Evolutionary conservation across 2,113 vertebrate genomes (phyloP).

Genomic region (Dasyornis broadbenti): DNA sequence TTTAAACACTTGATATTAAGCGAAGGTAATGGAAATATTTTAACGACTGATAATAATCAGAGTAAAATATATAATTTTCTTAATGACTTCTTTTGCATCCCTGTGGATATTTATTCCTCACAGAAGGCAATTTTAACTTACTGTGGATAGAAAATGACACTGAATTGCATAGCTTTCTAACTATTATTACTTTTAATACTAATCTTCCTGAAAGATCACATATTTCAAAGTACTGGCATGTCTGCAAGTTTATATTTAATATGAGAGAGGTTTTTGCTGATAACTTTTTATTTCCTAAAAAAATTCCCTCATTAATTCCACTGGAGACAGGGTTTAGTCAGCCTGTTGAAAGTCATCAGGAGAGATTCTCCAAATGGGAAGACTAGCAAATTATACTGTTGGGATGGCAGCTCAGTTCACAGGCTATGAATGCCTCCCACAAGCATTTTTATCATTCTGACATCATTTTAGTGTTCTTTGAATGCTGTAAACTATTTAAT

Average conservation of each 20-base stretch:
- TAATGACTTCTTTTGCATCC: neutral
- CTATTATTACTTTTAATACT: neutral
- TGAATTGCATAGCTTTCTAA: neutral
- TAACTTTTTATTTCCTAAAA: neutral
- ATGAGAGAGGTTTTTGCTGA: neutral
- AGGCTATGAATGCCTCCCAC: neutral
- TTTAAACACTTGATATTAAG: conserved; percentile 1
- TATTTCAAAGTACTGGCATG: neutral
- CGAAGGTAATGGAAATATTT: neutral
- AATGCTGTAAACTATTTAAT: neutral
- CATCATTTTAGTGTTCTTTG: neutral
- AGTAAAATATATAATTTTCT: conserved; percentile 1
- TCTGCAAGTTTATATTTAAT: neutral
- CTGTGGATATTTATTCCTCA: neutral
- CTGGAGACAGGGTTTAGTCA: neutral
- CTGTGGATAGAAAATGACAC: neutral
- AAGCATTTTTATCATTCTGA: neutral
- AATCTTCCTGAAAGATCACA: neutral
- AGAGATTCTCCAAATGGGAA: neutral
- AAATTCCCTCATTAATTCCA: neutral
- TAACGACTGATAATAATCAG: neutral
- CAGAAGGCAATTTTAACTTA: neutral
- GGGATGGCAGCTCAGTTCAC: neutral
- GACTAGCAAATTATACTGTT: neutral
- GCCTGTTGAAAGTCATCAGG: neutral